phyloP scores from a whole-genome alignment of 2,888 invertebrate species.

The Abrostola triplasia region DNA sequence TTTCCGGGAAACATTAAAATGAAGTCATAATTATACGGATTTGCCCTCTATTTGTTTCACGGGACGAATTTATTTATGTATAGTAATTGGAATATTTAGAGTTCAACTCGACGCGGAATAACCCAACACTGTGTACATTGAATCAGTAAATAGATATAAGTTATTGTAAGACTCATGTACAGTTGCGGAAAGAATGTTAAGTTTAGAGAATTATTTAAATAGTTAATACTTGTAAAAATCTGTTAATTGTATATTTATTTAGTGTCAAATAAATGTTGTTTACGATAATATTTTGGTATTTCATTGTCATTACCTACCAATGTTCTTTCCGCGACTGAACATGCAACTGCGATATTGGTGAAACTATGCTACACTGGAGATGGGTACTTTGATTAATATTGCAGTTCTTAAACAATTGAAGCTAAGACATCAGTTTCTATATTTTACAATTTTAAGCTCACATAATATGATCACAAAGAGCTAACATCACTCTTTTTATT shows the following conservation, averaged over 20 bases:
- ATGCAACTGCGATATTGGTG: conserved; percentile 45
- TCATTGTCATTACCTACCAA: conserved; percentile 44
- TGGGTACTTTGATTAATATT: conserved; percentile 35
- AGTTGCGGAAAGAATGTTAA: conserved; percentile 59
- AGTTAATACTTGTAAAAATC: conserved; percentile 56
- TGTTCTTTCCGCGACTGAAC: conserved; percentile 57
- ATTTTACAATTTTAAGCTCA: conserved; percentile 10
- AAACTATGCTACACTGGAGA: conserved; percentile 16
- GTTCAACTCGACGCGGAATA: conserved; percentile 21
- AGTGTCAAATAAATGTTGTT: conserved; percentile 57
- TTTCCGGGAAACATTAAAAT: conserved; percentile 16
- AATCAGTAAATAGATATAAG: conserved; percentile 37
- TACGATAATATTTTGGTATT: conserved; percentile 48
- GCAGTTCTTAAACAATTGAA: conserved; percentile 29
- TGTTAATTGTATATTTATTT: conserved; percentile 60
- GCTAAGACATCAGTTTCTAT: conserved; percentile 19
- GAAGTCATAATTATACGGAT: conserved; percentile 38
- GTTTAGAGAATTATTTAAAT: conserved; percentile 55
- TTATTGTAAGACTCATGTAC: conserved; percentile 53
- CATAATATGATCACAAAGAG: conserved; percentile 9
- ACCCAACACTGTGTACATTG: conserved; percentile 46
- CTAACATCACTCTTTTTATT: conserved; percentile 10
- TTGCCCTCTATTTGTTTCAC: conserved; percentile 52
- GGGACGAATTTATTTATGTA: conserved; percentile 36
- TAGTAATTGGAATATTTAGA: conserved; percentile 26